These are phyloP conservation scores for Formica exsecta DNA, from an alignment of 1,140 invertebrate species.

Conservation along the genomic window DNA sequence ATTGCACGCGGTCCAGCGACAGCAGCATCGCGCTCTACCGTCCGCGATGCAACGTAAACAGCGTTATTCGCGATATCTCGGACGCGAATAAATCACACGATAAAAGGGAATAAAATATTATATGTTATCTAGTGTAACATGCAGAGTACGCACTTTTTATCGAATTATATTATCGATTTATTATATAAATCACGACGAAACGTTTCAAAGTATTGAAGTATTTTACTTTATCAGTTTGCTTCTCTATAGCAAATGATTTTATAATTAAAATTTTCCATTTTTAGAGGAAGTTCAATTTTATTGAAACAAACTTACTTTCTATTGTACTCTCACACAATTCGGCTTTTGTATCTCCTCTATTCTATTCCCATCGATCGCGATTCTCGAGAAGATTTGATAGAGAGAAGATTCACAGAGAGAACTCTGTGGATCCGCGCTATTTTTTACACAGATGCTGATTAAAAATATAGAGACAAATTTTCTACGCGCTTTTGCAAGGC, in stretches of 20 bases:
- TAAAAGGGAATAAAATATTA: not conserved
- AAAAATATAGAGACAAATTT: slow-evolving; percentile 7
- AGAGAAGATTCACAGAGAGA: not conserved
- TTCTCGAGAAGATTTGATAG: slow-evolving; percentile 4
- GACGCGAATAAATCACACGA: not conserved
- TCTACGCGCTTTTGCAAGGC: not conserved
- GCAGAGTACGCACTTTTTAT: not conserved
- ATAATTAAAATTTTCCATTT: not conserved
- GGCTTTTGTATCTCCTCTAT: not conserved
- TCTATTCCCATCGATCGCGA: slow-evolving; percentile 4
- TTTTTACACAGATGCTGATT: slow-evolving; percentile 47
- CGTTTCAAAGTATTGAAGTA: not conserved
- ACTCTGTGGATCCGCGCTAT: slow-evolving; percentile 5
- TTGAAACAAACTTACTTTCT: no score
- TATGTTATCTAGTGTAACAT: not conserved
- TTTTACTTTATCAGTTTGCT: not conserved
- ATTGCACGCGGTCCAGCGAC: not conserved
- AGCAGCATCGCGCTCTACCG: not conserved
- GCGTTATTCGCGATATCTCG: slow-evolving; percentile 9
- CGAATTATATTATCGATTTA: not conserved
- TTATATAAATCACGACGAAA: no score
- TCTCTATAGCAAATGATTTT: not conserved
- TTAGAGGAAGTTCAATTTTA: not conserved
- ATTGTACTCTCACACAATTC: not conserved
- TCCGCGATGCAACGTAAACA: not conserved